Evolutionary conservation across 2,797 vertebrate genomes (phyloP).

Genomic region (Oophaga sylvatica): DNA sequence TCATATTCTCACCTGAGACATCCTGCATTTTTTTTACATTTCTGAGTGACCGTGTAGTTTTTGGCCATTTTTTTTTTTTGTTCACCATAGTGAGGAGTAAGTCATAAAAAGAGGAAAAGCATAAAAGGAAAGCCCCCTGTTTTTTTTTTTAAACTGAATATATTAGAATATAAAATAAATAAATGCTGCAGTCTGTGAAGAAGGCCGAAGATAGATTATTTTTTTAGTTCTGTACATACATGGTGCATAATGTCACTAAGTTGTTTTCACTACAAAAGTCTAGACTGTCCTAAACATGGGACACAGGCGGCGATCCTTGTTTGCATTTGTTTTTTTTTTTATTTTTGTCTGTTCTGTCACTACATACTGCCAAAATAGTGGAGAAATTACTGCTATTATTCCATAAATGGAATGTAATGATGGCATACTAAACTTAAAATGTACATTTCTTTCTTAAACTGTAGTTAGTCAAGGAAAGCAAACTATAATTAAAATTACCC

Average conservation of each 20-base stretch:
- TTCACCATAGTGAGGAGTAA: too few relatives aligned
- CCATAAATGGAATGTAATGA: background rate
- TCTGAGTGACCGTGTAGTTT: background rate
- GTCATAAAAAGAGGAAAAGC: background rate
- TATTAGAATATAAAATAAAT: background rate
- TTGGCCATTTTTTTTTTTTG: background rate
- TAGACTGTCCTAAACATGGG: background rate
- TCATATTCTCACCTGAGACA: background rate
- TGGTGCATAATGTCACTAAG: background rate
- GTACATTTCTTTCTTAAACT: background rate
- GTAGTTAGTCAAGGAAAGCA: background rate
- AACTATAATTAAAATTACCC: too few relatives aligned
- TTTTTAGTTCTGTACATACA: background rate
- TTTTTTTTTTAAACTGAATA: background rate
- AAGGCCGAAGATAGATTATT: too few relatives aligned
- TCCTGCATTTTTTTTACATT: background rate
- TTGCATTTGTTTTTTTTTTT: background rate
- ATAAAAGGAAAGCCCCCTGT: background rate
- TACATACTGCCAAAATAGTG: constrained; percentile 32
- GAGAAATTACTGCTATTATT: background rate
- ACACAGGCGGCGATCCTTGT: too few relatives aligned
- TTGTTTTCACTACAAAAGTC: background rate
- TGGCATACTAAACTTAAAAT: background rate
- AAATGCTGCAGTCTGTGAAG: background rate
- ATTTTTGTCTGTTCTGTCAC: background rate